Percentiles rank a stretch among this genome's conserved stretches.
Evolutionary conservation across 2,797 vertebrate species (phyloP).

Genomic region (Lagodon rhomboides): DNA sequence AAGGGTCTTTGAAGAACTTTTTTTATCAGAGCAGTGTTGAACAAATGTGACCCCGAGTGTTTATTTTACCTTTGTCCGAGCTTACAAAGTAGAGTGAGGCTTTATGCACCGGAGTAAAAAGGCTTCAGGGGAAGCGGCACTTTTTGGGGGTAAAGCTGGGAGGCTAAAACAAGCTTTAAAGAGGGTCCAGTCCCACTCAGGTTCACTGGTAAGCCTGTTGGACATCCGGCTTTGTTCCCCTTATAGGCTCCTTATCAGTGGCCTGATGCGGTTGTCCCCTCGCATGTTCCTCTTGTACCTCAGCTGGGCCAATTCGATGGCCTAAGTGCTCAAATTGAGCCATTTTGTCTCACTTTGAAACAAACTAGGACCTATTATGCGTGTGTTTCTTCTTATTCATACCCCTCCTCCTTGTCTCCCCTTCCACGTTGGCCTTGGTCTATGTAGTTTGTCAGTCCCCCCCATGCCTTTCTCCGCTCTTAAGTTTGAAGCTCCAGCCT

Average conservation of each 20-base stretch:
- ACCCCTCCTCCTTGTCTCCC: slow-evolving; percentile 72
- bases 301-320: slow-evolving; percentile 89
- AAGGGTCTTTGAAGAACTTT: slow-evolving; percentile 48
- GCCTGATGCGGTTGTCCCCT: slow-evolving; percentile 90
- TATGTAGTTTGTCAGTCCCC: slow-evolving; percentile 75
- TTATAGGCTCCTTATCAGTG: slow-evolving; percentile 84
- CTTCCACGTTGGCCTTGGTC: slow-evolving; percentile 76
- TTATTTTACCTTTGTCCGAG: slow-evolving; percentile 84
- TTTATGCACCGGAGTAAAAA: slow-evolving; percentile 69
- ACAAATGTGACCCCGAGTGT: slow-evolving; percentile 83
- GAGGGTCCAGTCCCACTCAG: slow-evolving; percentile 79
- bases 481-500: slow-evolving; percentile 86
- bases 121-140: slow-evolving; percentile 70
- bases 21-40: slow-evolving; percentile 65
- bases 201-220: slow-evolving; percentile 87
- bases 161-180: slow-evolving; percentile 80
- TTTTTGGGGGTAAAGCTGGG: slow-evolving; percentile 75
- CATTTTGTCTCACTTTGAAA: slow-evolving; percentile 98
- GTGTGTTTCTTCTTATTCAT: slow-evolving; percentile 89
- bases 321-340: slow-evolving; percentile 99
- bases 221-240: slow-evolving; percentile 87
- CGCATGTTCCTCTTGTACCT: slow-evolving; percentile 90
- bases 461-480: slow-evolving; percentile 69
- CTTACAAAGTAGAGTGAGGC: slow-evolving; percentile 77
- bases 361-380: slow-evolving; percentile 94